Evolutionary conservation across 2,797 vertebrate species (phyloP), one percentile per base, ranked within the genome.

Genomic region (Mormyrus proboscirostris): DNA sequence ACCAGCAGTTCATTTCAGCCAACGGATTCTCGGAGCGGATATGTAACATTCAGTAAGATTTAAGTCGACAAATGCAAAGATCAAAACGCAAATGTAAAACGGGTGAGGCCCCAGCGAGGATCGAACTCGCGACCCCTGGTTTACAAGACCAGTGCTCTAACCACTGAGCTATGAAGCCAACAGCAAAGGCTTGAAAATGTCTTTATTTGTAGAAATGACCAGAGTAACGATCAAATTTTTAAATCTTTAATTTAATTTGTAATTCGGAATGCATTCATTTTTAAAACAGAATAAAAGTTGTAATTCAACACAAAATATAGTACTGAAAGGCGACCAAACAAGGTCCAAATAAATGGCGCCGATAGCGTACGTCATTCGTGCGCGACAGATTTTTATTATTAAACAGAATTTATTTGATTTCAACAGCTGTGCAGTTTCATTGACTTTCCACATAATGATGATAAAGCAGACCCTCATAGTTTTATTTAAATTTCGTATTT

Each of bases 121-220:
- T 73, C 65, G 65, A 73, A 73, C 65, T 73, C 65, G 65, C 65
- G 65, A 73, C 65, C 65, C 65, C 65, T 73, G 65, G 65, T 73
- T 73, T 73, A 73, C 65, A 73, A 73, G 65, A 73, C 65, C 65
- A 73, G 65, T 73, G 65, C 65, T 73, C 65, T 73, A 73, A 73
- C 65, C 65, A 73, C 65, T 73, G 65, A 73, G 65, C 65, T 73
- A 73, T 73, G 65, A 16, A 73, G 65, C 65, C 65, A 0, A 73
- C 33, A 16, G 4, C 3, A 0, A 16, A 14, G 0, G 0, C 0
- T 7, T 73, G 4, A 73, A 73, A 73, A 38, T 73, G 33, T 38
- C 65, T 73, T 73, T 38, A 38, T 73, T 73, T 73, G 29, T 73
- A 38, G 29, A 38, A 73, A 38, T 0, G 0, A 19, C 12, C 12